Evolutionary conservation across 2,113 vertebrate species (phyloP).

Genomic region (Ictalurus furcatus): DNA sequence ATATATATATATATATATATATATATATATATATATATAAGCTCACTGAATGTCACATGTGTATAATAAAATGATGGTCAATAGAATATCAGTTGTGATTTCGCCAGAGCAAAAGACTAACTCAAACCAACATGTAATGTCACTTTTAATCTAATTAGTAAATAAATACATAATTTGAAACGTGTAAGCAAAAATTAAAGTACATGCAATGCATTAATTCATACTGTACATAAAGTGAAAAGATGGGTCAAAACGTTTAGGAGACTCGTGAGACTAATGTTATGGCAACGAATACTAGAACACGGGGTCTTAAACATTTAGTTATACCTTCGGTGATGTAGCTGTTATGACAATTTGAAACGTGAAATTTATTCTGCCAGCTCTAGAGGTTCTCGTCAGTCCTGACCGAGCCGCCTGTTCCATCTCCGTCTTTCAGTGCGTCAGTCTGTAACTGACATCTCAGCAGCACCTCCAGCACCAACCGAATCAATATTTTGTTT

Average conservation of each 20-base stretch:
- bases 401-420: background rate
- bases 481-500: constrained; percentile 1
- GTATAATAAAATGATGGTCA: background rate
- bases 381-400: background rate
- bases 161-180: background rate
- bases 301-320: background rate
- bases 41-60: background rate
- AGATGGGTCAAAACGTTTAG: background rate
- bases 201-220: background rate
- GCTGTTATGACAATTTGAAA: background rate
- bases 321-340: background rate
- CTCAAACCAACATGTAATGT: background rate
- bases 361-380: background rate
- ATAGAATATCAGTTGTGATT: background rate
- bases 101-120: background rate
- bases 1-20: no score
- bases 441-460: background rate
- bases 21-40: no score
- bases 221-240: background rate
- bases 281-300: background rate
- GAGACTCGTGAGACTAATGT: background rate
- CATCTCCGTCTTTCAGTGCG: background rate
- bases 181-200: background rate
- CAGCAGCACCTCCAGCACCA: background rate
- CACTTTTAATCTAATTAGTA: background rate